Percentiles rank a stretch among this genome's conserved stretches.
Evolutionary conservation across 2,113 vertebrate species (phyloP).

Genomic region (Rhipidura dahli): DNA sequence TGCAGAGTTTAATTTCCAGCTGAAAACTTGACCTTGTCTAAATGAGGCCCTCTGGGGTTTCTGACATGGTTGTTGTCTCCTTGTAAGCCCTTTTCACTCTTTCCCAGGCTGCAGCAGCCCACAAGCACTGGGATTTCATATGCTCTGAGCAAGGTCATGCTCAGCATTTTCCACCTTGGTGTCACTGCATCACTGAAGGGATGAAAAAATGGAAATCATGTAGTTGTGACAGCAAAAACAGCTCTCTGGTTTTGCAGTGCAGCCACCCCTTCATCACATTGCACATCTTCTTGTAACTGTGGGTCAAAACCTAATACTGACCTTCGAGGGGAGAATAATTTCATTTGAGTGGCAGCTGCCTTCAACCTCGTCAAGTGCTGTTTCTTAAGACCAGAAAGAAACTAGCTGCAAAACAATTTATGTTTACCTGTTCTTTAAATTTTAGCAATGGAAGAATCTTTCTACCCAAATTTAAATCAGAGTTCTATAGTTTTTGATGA

Average conservation of each 20-base stretch:
- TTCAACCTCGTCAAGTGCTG: not conserved
- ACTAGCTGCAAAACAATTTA: not conserved
- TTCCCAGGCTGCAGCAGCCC: not conserved
- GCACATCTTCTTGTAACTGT: not conserved
- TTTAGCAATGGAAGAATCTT: not conserved
- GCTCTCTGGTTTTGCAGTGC: not conserved
- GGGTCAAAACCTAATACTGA: not conserved
- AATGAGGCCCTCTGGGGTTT: not conserved
- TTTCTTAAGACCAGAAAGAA: not conserved
- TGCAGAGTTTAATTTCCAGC: not conserved
- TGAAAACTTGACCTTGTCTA: not conserved
- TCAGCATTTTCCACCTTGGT: not conserved
- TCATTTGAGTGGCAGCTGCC: not conserved
- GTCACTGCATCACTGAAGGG: not conserved
- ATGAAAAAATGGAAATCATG: not conserved
- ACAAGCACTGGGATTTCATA: not conserved
- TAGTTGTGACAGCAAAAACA: not conserved
- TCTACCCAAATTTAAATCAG: not conserved
- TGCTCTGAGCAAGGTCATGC: not conserved
- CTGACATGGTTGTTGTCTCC: not conserved
- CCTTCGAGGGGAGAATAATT: not conserved
- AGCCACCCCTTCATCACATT: not conserved
- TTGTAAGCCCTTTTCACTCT: not conserved
- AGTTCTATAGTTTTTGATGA: not conserved
- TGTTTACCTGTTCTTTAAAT: not conserved